Base-by-base conservation (phyloP, 2,888 invertebrate species). In the Macrosoma leucophasiata region DNA sequence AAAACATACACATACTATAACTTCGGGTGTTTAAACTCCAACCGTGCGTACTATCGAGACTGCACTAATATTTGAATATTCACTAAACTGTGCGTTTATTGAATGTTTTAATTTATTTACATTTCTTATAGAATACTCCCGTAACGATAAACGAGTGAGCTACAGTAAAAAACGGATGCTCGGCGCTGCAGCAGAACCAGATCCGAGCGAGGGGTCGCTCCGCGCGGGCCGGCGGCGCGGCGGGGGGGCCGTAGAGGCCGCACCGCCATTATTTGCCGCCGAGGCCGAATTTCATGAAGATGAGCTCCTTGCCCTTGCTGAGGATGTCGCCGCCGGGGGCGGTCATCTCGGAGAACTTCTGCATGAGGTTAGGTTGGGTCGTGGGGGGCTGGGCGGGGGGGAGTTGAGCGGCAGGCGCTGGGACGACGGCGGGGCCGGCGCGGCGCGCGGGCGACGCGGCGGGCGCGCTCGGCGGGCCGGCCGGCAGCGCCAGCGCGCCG, bases 251-350 rank as follows among this genome's bases (percentile, higher is more conserved):
- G 40, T 47, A 52, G 47, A 55, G 65, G 70, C 78, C 75, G 58
- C 49, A 40, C 75, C 71, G 62, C 50, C 72, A 79, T 88, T 89
- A 89, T 88, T 89, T 89, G 64, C 91, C 91, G 62, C 93, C 93
- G 56, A 95, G 88, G 51, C 95, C 95, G 76, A 96, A 96, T 85
- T 94, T 94, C 91, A 95, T 95, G 81, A 96, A 95, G 73, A 95
- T 94, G 52, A 95, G 90, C 86, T 95, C 95, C 84, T 96, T 95
- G 62, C 95, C 95, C 79, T 95, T 95, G 65, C 95, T 94, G 57
- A 95, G 87, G 54, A 95, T 94, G 69, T 95, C 95, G 58, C 94
- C 94, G 46, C 95, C 95, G 53, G 94, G 93, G 42, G 92, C 92
- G 36, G 94, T 92, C 86, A 95, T 94, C 71, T 95, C 95, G 57